These are phyloP conservation scores for Eira barbara DNA, from an alignment of 2,113 vertebrate genomes.

Conservation along the genomic window DNA sequence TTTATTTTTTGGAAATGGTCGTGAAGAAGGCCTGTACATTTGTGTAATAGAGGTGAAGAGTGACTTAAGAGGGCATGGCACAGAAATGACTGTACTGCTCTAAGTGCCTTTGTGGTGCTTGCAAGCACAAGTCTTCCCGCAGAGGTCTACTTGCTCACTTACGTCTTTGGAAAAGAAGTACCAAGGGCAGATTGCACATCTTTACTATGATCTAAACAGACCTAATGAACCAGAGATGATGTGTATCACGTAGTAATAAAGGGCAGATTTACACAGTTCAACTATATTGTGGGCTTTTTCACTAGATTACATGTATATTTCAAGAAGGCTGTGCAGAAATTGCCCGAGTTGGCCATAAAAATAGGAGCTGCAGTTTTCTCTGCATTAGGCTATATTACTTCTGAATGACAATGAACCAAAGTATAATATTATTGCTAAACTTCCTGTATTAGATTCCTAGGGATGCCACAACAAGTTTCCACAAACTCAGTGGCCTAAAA, in stretches of 20 bases:
- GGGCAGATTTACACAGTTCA: background rate
- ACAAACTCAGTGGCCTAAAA: background rate
- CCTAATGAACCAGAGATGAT: background rate
- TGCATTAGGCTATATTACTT: conserved; percentile 27
- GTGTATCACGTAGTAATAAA: background rate
- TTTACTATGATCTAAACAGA: background rate
- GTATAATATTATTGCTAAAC: conserved; percentile 27
- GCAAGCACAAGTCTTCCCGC: background rate
- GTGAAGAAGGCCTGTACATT: conserved; percentile 20
- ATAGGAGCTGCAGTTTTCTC: conserved; percentile 25
- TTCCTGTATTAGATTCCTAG: background rate
- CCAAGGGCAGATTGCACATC: background rate
- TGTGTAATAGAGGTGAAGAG: background rate
- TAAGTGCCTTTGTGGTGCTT: background rate
- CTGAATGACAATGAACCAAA: conserved; percentile 28
- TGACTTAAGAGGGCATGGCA: background rate
- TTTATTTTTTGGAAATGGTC: conserved; percentile 55
- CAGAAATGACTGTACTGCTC: background rate
- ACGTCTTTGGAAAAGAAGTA: background rate
- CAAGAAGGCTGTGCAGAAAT: conserved; percentile 9
- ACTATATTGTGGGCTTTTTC: conserved; percentile 1
- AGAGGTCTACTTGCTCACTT: background rate
- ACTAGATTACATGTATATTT: conserved; percentile 40
- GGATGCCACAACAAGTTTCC: background rate
- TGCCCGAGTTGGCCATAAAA: background rate